These are phyloP conservation scores for Parasteatoda tepidariorum DNA, from an alignment of 1,140 invertebrate genomes.

Conservation along the genomic window DNA sequence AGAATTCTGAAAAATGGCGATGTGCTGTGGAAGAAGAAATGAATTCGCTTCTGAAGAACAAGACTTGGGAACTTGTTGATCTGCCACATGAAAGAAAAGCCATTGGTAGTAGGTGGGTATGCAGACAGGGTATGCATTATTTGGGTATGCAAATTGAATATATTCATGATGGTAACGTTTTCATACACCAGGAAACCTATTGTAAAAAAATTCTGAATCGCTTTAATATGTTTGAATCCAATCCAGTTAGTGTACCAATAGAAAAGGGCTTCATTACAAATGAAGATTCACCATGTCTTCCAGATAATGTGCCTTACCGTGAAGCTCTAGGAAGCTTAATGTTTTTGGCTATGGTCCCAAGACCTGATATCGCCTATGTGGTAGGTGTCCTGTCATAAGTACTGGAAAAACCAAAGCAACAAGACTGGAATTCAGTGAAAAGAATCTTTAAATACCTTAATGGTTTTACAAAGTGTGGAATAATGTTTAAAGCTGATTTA, in stretches of 20 bases:
- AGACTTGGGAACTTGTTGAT: constrained; percentile 15
- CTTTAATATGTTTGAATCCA: constrained; percentile 60
- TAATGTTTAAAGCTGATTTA: too few relatives aligned
- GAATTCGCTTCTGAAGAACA: not conserved
- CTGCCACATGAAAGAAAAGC: not conserved
- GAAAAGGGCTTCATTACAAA: not conserved
- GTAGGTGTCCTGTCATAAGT: too few relatives aligned
- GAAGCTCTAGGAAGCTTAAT: too few relatives aligned
- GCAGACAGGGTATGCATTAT: not conserved
- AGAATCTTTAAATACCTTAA: too few relatives aligned
- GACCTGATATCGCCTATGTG: too few relatives aligned
- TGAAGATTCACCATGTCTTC: too few relatives aligned
- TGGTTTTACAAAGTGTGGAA: too few relatives aligned
- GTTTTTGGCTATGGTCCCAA: too few relatives aligned
- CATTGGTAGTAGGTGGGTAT: constrained; percentile 7
- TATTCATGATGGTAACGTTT: constrained; percentile 4
- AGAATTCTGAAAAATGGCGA: too few relatives aligned
- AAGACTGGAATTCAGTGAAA: too few relatives aligned
- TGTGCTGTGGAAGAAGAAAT: constrained; percentile 12
- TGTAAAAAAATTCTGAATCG: constrained; percentile 37
- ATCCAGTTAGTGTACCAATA: constrained; percentile 57
- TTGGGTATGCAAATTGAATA: constrained; percentile 50
- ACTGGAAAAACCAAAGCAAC: too few relatives aligned
- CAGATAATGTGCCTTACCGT: too few relatives aligned
- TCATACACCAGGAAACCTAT: constrained; percentile 43